Evolutionary conservation across 2,888 invertebrate species (phyloP).

Genomic region (Thecophora atra): DNA sequence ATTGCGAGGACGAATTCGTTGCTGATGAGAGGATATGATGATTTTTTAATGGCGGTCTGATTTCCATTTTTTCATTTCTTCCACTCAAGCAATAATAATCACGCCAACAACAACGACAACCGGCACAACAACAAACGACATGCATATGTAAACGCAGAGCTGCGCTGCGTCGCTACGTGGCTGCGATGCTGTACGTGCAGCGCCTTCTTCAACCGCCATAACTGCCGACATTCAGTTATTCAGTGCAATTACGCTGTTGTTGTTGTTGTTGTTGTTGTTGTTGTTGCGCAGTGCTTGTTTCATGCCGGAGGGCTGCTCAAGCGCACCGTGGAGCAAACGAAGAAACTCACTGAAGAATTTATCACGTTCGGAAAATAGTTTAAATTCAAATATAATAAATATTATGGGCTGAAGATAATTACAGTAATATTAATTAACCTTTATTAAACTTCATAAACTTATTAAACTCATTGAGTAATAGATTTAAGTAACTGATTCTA

Average conservation of each 20-base stretch:
- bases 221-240: constrained; percentile 34
- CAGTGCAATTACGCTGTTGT: constrained; percentile 37
- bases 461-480: background rate
- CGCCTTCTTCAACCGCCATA: constrained; percentile 28
- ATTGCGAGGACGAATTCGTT: constrained; percentile 35
- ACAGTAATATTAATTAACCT: too few species aligned
- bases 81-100: constrained; percentile 52
- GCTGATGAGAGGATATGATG: constrained; percentile 38
- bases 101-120: constrained; percentile 39
- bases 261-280: constrained; percentile 33
- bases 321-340: constrained; percentile 24
- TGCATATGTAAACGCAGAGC: constrained; percentile 36
- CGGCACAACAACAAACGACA: constrained; percentile 25
- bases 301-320: constrained; percentile 1
- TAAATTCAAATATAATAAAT: too few species aligned
- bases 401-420: too few species aligned
- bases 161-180: constrained; percentile 12
- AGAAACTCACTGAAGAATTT: background rate
- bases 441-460: background rate
- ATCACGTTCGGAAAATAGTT: too few species aligned
- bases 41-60: constrained; percentile 47
- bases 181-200: constrained; percentile 10
- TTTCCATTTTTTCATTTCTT: constrained; percentile 46
- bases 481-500: background rate
- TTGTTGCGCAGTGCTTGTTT: constrained; percentile 13